Evolutionary conservation across 2,888 invertebrate genomes (phyloP).

Genomic region (Lasius fuliginosus): DNA sequence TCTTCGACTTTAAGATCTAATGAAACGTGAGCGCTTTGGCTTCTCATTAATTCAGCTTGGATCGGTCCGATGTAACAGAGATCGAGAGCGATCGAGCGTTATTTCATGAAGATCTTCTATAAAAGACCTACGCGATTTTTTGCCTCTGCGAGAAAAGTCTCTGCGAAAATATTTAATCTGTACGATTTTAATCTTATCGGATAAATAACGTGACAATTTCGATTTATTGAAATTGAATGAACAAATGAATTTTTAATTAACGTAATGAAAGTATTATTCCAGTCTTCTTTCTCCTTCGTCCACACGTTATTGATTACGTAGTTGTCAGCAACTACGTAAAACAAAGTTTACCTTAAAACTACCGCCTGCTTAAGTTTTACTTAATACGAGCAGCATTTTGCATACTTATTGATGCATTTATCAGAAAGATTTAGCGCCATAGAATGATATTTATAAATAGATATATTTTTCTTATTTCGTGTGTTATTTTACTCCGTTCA

Average conservation of each 20-base stretch:
- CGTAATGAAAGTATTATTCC: background rate
- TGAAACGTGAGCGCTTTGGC: constrained; percentile 1
- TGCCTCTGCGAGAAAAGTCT: too few relatives aligned
- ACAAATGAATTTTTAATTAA: background rate
- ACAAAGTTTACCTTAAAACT: background rate
- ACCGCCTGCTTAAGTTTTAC: background rate
- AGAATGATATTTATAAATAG: constrained; percentile 4
- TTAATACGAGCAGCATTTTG: background rate
- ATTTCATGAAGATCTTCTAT: background rate
- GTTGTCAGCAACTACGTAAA: background rate
- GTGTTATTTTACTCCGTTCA: background rate
- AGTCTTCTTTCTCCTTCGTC: background rate
- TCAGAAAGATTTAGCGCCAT: background rate
- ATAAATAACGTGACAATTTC: background rate
- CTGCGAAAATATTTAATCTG: background rate
- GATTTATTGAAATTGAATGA: background rate
- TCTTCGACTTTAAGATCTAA: constrained; percentile 35
- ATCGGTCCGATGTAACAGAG: constrained; percentile 14
- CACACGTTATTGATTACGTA: background rate
- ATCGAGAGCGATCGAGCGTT: constrained; percentile 32
- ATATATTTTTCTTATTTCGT: background rate
- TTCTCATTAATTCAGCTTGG: constrained; percentile 36
- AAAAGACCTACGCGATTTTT: background rate
- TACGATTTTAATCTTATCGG: background rate
- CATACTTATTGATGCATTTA: background rate